These are phyloP conservation scores for Xestobium rufovillosum DNA, from an alignment of 2,888 invertebrate species.

Conservation along the genomic window DNA sequence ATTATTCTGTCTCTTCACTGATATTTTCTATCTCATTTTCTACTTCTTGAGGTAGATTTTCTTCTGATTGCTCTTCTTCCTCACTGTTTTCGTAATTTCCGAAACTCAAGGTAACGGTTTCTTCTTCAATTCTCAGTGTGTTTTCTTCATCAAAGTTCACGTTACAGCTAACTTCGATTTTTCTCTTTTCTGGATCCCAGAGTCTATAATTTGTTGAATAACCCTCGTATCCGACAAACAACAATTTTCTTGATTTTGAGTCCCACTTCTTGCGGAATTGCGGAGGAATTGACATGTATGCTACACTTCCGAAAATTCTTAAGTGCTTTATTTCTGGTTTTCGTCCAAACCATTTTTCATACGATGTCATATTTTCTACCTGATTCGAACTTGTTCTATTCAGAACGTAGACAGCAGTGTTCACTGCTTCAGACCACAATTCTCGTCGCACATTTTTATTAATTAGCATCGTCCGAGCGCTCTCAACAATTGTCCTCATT, in stretches of 20 bases:
- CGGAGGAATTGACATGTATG: conserved; percentile 20
- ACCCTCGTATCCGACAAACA: conserved; percentile 26
- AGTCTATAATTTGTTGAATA: conserved; percentile 20
- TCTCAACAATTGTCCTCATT: conserved; percentile 28
- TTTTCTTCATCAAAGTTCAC: conserved; percentile 21
- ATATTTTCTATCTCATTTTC: too few relatives aligned
- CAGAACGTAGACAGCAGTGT: conserved; percentile 30
- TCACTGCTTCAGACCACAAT: conserved; percentile 34
- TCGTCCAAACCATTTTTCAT: conserved; percentile 26
- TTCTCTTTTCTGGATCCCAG: conserved; percentile 17
- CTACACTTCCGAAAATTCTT: conserved; percentile 24
- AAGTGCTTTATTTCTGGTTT: conserved; percentile 27
- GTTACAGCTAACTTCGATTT: conserved; percentile 18
- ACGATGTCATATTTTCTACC: conserved; percentile 18
- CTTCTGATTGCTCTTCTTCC: too few relatives aligned
- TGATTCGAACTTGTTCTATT: conserved; percentile 25
- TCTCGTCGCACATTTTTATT: conserved; percentile 22
- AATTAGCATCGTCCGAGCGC: conserved; percentile 29
- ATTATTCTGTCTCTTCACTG: too few relatives aligned
- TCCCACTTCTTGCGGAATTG: conserved; percentile 21
- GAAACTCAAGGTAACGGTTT: too few relatives aligned
- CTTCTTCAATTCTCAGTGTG: too few relatives aligned
- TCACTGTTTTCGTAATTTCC: too few relatives aligned
- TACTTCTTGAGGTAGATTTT: too few relatives aligned
- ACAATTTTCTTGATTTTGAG: conserved; percentile 17